Evolutionary conservation across 2,888 invertebrate species (phyloP).

Genomic region (Crocallis elinguaria): DNA sequence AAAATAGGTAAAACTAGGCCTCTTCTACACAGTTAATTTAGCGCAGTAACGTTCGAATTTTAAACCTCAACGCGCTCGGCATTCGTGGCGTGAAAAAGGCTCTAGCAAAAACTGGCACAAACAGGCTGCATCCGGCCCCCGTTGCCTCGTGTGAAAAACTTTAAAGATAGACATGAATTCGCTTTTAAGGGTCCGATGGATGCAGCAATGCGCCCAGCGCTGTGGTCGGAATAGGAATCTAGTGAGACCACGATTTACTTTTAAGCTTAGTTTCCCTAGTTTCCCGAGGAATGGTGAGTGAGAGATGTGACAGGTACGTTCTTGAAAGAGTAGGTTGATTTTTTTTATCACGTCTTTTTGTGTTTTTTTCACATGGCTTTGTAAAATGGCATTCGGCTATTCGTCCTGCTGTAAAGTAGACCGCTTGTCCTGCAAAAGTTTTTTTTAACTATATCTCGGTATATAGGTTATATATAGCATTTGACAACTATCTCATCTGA

Average conservation of each 20-base stretch:
- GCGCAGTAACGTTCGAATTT: conserved; percentile 7
- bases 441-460: too few relatives aligned
- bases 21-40: too few relatives aligned
- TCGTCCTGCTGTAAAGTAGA: too few relatives aligned
- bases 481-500: too few relatives aligned
- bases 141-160: conserved; percentile 53
- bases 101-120: conserved; percentile 15
- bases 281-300: not conserved
- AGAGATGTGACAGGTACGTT: not conserved
- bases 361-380: too few relatives aligned
- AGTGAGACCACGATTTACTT: conserved; percentile 47
- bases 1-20: too few relatives aligned
- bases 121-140: too few relatives aligned
- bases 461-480: too few relatives aligned
- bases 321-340: not conserved
- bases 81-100: conserved; percentile 9
- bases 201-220: conserved; percentile 40
- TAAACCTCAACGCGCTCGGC: conserved; percentile 5
- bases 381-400: too few relatives aligned
- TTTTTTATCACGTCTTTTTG: too few relatives aligned
- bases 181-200: conserved; percentile 63
- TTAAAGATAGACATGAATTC: conserved; percentile 66
- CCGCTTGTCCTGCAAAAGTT: too few relatives aligned
- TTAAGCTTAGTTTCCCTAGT: conserved; percentile 35
- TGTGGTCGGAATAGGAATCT: conserved; percentile 40